Evolutionary conservation across 1,140 invertebrate species (phyloP).

Genomic region (Leptestheria dahalacensis): DNA sequence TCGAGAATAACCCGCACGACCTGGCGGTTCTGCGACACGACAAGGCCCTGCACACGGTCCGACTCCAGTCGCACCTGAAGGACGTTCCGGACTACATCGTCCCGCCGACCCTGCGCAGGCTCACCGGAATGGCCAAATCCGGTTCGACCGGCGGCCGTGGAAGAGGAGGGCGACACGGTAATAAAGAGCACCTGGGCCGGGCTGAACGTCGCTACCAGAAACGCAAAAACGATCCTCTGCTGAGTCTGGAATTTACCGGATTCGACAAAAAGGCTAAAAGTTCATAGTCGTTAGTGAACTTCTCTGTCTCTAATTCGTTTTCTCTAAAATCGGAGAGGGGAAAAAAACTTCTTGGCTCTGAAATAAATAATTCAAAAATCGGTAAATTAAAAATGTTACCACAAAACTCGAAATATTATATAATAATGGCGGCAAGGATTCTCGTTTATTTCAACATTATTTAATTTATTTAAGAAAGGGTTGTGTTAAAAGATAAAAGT

Average conservation of each 20-base stretch:
- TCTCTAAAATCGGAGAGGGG: too few relatives aligned
- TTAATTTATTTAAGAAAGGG: too few relatives aligned
- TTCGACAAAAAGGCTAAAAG: constrained; percentile 18
- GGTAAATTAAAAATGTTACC: neutral
- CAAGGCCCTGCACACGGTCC: constrained; percentile 73
- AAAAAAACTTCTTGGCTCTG: neutral
- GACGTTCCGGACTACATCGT: constrained; percentile 91
- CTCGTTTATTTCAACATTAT: too few relatives aligned
- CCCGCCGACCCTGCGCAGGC: constrained; percentile 50
- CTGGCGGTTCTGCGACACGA: constrained; percentile 78
- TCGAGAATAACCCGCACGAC: constrained; percentile 88
- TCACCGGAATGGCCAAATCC: constrained; percentile 28
- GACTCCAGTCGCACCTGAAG: constrained; percentile 65
- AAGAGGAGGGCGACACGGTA: neutral
- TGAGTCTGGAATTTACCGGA: constrained; percentile 28
- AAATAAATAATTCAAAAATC: neutral
- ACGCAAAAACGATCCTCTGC: constrained; percentile 28
- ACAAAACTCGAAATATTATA: too few relatives aligned
- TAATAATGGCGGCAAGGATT: too few relatives aligned
- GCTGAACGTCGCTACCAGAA: constrained; percentile 22
- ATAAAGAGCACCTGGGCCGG: neutral
- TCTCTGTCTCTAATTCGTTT: neutral
- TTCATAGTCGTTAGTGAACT: neutral
- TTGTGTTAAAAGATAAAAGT: too few relatives aligned
- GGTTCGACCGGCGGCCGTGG: constrained; percentile 21